Base-by-base conservation (phyloP, 2,888 invertebrate species). In the Callyntrura sp. region DNA sequence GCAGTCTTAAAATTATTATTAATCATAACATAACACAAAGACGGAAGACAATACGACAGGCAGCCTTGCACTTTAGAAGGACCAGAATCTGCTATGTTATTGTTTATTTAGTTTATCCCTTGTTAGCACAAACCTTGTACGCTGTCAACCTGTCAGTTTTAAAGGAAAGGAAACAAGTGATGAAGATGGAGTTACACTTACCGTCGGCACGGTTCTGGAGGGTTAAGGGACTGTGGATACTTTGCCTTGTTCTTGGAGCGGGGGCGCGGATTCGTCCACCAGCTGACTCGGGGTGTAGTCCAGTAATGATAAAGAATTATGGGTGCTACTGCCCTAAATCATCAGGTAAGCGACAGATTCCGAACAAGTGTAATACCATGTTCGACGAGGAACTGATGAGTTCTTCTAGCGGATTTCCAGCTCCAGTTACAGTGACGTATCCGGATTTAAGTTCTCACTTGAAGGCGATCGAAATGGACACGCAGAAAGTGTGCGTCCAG, bases 251-350 rank as follows among this genome's bases (percentile, higher is more conserved):
- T n/a, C 5, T 25, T 1, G 51, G 23, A 35, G 23, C 5, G 12
- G 14, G 20, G 12, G 45, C 48, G 0, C 17, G 57, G 35, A 17
- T 60, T 5, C 9, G 43, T 4, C 51, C 73, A 2, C 70, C 70
- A 3, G 2, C 51, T 9, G 73, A 70, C 0, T 84, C 84, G 0
- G 84, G 84, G n/a, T 84, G 84, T 43, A 3, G 9, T n/a, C n/a
- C n/a, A 14, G 14, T 0, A 17, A 14, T n/a, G n/a, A 82, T 84
- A 17, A 84, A 70, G 23, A 84, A 84, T 20, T 84, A 84, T 57
- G 84, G 84, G 6, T 84, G 84, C n/a, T 84, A 73, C 28, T 84
- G 84, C 28, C 55, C 83, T 14, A 8, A 25, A 3, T 78, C 48
- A 2, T 45, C 51, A 23, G 43, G 43, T 35, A 25, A 78, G n/a